Base-by-base conservation (phyloP, 2,888 invertebrate species). In the Eristalis arbustorum region DNA sequence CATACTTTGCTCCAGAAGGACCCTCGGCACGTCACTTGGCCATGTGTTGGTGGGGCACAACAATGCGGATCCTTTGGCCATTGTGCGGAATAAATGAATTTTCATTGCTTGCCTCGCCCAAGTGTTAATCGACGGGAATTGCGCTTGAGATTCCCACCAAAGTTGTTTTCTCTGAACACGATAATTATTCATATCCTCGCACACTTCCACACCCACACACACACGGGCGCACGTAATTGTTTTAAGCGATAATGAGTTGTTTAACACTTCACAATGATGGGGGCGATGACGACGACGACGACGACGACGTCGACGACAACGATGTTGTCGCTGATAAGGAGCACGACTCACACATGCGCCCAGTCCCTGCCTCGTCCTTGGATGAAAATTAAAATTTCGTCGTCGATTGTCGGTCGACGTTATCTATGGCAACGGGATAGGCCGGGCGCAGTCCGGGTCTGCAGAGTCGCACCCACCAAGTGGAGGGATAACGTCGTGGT, bases 171-270 rank as follows among this genome's bases (percentile, higher is more conserved):
- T 18, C 40, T 18, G 37, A 66, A 42, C 71, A 64, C 59, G 63
- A 66, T 84, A 74, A 78, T 69, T 84, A 79, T 79, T 79, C 73
- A 79, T 81, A 81, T 69, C 25, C 25, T 11, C 37, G 62, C 34
- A 28, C 42, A 18, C n/a, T n/a, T n/a, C 1, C 42, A 4, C 42
- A 3, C 42, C 4, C 74, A 61, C 56, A 81, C 34, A 56, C 10
- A 69, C 34, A 25, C 59, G 59, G 37, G 28, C 31, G 63, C 2
- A 49, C 49, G 37, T 71, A 69, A 84, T 84, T 69, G 69, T 74
- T 79, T 79, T 59, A 74, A 79, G 83, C 69, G 73, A 79, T 84
- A 67, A 84, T 79, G 79, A 64, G 79, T 66, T 74, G 79, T 56
- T 79, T 61, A 78, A 79, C 79, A 79, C 79, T 74, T 74, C 25